Percentiles rank a stretch among this genome's conserved stretches.
Conservation (phyloP, 2,113 vertebrate species). For the Asarcornis scutulata region DNA sequence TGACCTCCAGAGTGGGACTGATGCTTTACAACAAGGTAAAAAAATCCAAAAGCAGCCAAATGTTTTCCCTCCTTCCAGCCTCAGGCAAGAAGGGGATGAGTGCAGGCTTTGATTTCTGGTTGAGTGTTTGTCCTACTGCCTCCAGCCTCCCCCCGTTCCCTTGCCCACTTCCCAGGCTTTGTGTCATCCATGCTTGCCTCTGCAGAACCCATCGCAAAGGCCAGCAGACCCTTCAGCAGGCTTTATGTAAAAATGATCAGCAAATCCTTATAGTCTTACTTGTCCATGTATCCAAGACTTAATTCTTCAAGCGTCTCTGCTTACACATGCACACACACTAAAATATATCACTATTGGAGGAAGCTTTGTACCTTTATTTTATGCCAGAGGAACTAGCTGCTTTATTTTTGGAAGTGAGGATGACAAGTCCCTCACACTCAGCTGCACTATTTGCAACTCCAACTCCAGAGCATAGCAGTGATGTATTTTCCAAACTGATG, state of each 20-base stretch:
- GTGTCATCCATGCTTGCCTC: neutral
- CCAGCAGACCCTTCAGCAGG: neutral
- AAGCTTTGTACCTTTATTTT: neutral
- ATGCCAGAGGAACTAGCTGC: neutral
- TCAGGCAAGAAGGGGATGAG: neutral
- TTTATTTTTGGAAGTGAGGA: neutral
- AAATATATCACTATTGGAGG: neutral
- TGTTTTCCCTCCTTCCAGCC: neutral
- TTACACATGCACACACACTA: neutral
- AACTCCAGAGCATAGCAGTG: neutral
- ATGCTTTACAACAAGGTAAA: conserved; percentile 15
- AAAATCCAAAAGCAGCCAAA: neutral
- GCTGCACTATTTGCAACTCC: neutral
- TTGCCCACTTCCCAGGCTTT: neutral
- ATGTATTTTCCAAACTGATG: neutral
- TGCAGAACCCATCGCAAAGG: neutral
- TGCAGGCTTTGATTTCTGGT: neutral
- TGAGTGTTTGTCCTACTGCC: neutral
- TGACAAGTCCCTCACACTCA: neutral
- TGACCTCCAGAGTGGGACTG: neutral
- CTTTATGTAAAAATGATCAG: neutral
- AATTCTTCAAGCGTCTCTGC: neutral
- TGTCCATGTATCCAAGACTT: neutral
- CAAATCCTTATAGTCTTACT: neutral
- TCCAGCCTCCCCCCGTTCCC: neutral